These are phyloP conservation scores for Numenius arquata DNA, from an alignment of 2,113 vertebrate genomes.

Conservation along the genomic window DNA sequence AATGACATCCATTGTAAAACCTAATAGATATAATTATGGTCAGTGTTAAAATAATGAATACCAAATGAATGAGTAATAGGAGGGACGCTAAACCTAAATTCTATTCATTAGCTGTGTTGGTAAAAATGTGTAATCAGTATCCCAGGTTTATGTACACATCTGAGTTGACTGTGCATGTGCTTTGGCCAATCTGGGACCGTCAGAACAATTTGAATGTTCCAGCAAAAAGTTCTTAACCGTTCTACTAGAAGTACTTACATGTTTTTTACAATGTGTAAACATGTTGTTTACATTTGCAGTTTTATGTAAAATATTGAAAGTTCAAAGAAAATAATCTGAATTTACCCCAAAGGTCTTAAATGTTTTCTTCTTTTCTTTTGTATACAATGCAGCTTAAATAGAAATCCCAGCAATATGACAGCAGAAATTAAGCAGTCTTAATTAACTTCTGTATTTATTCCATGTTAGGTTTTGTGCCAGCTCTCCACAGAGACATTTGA, in stretches of 20 bases:
- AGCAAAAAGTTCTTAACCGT: background rate
- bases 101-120: background rate
- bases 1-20: slow-evolving; percentile 46
- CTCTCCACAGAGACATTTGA: background rate
- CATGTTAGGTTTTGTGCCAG: background rate
- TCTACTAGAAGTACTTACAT: background rate
- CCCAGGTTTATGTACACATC: background rate
- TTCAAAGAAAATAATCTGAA: background rate
- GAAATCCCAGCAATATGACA: background rate
- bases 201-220: background rate
- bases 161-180: background rate
- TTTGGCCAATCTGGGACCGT: background rate
- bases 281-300: too few species aligned
- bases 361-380: background rate
- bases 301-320: background rate
- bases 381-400: background rate
- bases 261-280: too few species aligned
- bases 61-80: slow-evolving; percentile 49
- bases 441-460: background rate
- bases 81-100: slow-evolving; percentile 31
- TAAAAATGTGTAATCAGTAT: slow-evolving; percentile 3
- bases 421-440: background rate
- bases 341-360: background rate
- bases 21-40: slow-evolving; percentile 57
- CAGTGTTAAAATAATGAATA: slow-evolving; percentile 57